A percentile compares a stretch with the other conserved stretches of the same genome.
phyloP scores from a whole-genome alignment of 37 sponge, comb jelly and placozoan species.

The Aplysina aerophoba region DNA sequence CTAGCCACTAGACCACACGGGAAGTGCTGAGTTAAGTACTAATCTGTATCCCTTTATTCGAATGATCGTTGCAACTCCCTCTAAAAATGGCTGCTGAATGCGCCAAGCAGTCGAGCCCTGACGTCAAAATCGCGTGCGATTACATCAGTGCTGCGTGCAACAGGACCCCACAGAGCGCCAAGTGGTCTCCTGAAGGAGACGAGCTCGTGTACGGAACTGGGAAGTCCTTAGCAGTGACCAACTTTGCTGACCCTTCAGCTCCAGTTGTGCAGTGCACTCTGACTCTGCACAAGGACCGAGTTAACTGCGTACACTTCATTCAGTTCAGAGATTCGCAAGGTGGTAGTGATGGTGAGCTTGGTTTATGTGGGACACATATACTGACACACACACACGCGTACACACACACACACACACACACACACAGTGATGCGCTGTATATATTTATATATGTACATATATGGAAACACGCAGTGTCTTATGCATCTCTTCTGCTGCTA shows the following conservation, averaged over 20 bases:
- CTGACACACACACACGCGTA: too few species aligned
- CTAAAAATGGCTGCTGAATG: too few species aligned
- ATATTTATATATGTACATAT: too few species aligned
- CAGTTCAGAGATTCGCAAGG: neutral
- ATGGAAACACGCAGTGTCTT: too few species aligned
- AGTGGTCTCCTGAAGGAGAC: slow-evolving; percentile 52
- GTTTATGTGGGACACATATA: too few species aligned
- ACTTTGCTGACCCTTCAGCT: neutral
- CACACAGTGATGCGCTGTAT: too few species aligned
- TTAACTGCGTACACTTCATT: slow-evolving; percentile 83
- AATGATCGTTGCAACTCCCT: too few species aligned
- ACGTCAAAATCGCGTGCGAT: slow-evolving; percentile 30
- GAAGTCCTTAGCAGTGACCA: slow-evolving; percentile 58
- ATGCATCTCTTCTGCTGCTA: neutral
- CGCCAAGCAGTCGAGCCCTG: neutral
- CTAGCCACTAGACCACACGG: slow-evolving; percentile 36
- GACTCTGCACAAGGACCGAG: slow-evolving; percentile 66
- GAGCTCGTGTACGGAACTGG: slow-evolving; percentile 61
- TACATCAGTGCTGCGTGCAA: slow-evolving; percentile 76
- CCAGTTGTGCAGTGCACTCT: slow-evolving; percentile 37
- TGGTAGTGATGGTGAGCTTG: too few species aligned
- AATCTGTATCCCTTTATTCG: too few species aligned
- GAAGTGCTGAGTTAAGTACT: neutral
- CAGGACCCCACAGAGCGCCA: slow-evolving; percentile 64
- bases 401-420: too few species aligned